These are phyloP conservation scores for Sarcophaga variegata DNA, from an alignment of 2,888 invertebrate species.

Conservation along the genomic window DNA sequence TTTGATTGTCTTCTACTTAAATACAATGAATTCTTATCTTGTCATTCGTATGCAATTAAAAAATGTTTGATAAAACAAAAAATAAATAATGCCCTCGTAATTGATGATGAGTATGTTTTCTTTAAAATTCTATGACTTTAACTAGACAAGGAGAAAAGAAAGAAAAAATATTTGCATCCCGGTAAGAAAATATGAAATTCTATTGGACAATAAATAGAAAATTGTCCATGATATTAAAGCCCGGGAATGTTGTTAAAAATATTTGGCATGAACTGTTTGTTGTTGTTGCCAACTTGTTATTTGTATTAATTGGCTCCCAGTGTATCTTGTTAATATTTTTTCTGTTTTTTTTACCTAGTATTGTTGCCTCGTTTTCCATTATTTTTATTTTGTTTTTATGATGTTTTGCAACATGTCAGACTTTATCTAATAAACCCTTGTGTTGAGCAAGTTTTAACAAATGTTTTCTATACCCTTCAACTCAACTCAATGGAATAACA, in stretches of 20 bases:
- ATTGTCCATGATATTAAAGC: neutral
- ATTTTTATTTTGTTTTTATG: neutral
- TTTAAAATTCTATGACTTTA: too few relatives aligned
- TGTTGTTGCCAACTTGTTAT: conserved; percentile 35
- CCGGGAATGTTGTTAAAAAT: neutral
- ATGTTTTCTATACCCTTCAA: conserved; percentile 66
- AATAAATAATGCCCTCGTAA: too few relatives aligned
- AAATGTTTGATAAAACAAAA: too few relatives aligned
- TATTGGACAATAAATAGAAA: too few relatives aligned
- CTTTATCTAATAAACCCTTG: conserved; percentile 68
- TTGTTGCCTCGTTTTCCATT: neutral
- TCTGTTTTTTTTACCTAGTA: conserved; percentile 1
- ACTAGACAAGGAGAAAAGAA: too few relatives aligned
- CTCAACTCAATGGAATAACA: conserved; percentile 17
- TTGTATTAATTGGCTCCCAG: conserved; percentile 67
- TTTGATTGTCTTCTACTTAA: conserved; percentile 1
- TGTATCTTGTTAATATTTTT: conserved; percentile 58
- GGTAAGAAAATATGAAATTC: neutral
- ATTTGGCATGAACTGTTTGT: neutral
- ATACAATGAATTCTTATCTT: conserved; percentile 14
- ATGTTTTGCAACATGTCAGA: conserved; percentile 62
- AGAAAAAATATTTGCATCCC: neutral
- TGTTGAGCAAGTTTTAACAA: conserved; percentile 67
- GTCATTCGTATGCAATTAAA: neutral
- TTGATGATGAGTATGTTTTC: too few relatives aligned